Base-by-base conservation (phyloP, 2,113 vertebrate genomes). In the Strix aluco region DNA sequence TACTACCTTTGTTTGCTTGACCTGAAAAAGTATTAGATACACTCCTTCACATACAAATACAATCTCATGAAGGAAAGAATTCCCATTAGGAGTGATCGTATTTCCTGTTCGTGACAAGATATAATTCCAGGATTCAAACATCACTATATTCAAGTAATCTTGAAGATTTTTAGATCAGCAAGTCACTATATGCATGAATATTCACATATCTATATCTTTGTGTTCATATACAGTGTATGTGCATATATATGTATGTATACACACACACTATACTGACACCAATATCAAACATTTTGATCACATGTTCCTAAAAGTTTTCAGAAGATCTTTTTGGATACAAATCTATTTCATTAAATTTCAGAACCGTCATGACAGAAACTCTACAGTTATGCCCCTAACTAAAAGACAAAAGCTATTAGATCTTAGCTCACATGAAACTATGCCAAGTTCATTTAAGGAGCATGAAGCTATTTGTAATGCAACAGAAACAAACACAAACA, bases 311-410 rank as follows among this genome's bases (percentile, higher is more conserved):
- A 17, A 86, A 90, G 38, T 59, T 88, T 92, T 88, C 29, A 67
- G 26, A 94, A 93, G 88, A 92, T 36, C 42, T 88, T 83, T 63
- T 75, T 74, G 44, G 20, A 65, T 85, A 92, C n/a, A 81, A 83
- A 81, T 54, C 13, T 49, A 62, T 47, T 83, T 67, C 7, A 63
- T 72, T 46, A 59, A n/a, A 63, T 71, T 83, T 86, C 52, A 70
- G 30, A 90, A 51, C 11, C 47, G n/a, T 44, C n/a, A 59, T 15
- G 52, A 63, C 2, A 86, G 38, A 92, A 88, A 94, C 70, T 73
- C 51, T 81, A 40, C 38, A 63, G 52, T 84, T 71, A 57, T 8
- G 65, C 13, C 32, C 55, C 51, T 59, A 78, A 74, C 26, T 38
- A 32, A 65, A 74, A 67, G 47, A 88, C 29, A 81, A 67, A 85